A percentile compares a stretch with the other conserved stretches of the same genome.
Evolutionary conservation across 1,140 invertebrate species (phyloP).

Genomic region (Drosophila pruinosa): DNA sequence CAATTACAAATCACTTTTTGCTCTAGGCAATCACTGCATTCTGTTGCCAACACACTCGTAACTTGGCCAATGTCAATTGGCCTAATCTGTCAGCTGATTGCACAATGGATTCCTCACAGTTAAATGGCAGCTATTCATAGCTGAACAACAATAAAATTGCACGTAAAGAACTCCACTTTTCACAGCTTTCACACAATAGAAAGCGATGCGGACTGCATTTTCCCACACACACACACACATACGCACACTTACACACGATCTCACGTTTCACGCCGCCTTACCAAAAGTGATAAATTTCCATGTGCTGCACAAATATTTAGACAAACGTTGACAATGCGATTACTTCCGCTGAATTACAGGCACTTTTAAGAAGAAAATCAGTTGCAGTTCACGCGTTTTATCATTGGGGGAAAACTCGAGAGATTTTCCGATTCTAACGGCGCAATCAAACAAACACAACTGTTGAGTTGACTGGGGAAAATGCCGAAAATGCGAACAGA

Average conservation of each 20-base stretch:
- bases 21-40: not conserved
- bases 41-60: not conserved
- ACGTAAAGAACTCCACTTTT: constrained; percentile 3
- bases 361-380: not conserved
- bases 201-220: not conserved
- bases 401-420: constrained; percentile 13
- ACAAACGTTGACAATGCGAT: constrained; percentile 8
- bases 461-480: constrained; percentile 56
- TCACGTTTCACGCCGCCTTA: not conserved
- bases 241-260: not conserved
- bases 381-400: not conserved
- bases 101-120: constrained; percentile 17
- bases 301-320: constrained; percentile 14
- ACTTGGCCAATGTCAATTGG: not conserved
- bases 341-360: not conserved
- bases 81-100: not conserved
- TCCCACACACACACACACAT: not conserved
- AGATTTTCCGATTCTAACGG: constrained; percentile 58
- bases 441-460: constrained; percentile 73
- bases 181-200: constrained; percentile 12
- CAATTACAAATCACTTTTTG: not conserved
- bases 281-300: constrained; percentile 36
- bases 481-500: constrained; percentile 24
- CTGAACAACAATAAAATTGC: not conserved
- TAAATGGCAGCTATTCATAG: not conserved